Evolutionary conservation across 2,888 invertebrate species (phyloP).

Genomic region (Agriopis leucophaearia): DNA sequence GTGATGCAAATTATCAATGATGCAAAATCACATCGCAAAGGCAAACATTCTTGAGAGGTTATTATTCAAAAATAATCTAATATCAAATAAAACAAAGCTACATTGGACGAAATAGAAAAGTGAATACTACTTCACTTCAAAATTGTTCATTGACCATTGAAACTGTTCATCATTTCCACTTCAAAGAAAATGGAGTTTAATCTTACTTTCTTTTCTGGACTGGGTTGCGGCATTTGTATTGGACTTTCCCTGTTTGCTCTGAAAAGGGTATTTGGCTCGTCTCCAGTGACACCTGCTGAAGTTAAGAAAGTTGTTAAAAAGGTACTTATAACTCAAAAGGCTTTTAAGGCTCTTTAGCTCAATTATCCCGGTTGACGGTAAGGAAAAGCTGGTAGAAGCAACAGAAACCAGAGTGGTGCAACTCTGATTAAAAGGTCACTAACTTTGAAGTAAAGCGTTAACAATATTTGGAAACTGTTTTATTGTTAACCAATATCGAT

Average conservation of each 20-base stretch:
- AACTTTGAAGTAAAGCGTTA: no score
- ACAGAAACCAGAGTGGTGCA: no score
- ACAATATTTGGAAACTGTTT: no score
- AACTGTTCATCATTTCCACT: conserved; percentile 61
- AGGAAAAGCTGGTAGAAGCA: no score
- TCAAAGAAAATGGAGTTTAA: conserved; percentile 76
- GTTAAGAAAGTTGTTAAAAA: conserved; percentile 32
- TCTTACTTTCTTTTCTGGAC: conserved; percentile 72
- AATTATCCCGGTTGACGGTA: no score
- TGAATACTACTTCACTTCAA: neutral
- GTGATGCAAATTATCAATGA: no score
- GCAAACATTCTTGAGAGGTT: no score
- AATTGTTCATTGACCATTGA: neutral
- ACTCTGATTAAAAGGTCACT: no score
- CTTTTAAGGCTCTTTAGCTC: no score
- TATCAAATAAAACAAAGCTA: neutral
- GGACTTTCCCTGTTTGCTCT: conserved; percentile 76
- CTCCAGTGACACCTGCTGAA: conserved; percentile 40
- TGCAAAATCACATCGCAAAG: no score
- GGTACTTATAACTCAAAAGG: conserved; percentile 24
- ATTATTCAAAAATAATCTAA: neutral
- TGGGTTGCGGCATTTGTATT: conserved; percentile 79
- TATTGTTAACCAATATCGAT: no score
- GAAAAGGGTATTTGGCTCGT: conserved; percentile 63
- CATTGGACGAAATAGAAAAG: neutral